A percentile compares a stretch with the other conserved stretches of the same genome.
Evolutionary conservation across 2,113 vertebrate genomes (phyloP).

Genomic region (Pseudopodoces humilis): DNA sequence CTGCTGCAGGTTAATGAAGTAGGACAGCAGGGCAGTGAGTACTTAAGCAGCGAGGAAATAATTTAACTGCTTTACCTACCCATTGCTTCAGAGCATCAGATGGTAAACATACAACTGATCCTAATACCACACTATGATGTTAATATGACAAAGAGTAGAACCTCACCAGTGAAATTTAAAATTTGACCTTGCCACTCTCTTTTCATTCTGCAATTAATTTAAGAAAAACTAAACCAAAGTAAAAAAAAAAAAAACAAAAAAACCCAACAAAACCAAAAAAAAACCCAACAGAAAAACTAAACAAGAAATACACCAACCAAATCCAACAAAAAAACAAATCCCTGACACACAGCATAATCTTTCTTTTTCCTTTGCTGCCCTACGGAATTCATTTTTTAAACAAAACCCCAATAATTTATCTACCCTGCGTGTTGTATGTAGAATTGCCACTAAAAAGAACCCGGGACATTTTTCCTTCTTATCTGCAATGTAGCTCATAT

Average conservation of each 20-base stretch:
- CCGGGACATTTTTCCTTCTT: constrained; percentile 90
- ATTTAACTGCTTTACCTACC: constrained; percentile 45
- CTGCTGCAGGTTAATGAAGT: constrained; percentile 48
- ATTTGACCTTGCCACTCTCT: constrained; percentile 53
- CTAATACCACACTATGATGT: neutral
- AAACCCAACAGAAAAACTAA: neutral
- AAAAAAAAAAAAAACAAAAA: too few species aligned
- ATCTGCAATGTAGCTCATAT: constrained; percentile 93
- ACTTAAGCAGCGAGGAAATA: constrained; percentile 60
- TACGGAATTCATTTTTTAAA: constrained; percentile 63
- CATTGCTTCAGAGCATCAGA: constrained; percentile 35
- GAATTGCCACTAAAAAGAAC: constrained; percentile 79
- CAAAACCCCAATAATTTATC: constrained; percentile 71
- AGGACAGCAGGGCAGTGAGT: constrained; percentile 49
- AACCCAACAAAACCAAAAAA: neutral
- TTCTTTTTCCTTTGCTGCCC: constrained; percentile 32
- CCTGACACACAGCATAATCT: neutral
- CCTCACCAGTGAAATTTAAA: constrained; percentile 1
- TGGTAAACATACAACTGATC: constrained; percentile 47
- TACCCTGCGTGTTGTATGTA: constrained; percentile 57
- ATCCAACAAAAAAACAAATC: neutral
- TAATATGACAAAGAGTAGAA: constrained; percentile 41
- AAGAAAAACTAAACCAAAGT: neutral
- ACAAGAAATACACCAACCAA: neutral
- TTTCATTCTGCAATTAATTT: constrained; percentile 21